Percentiles rank a stretch among this genome's conserved stretches.
phyloP scores from a whole-genome alignment of 1,140 invertebrate species.

The Drosophila hydei region DNA sequence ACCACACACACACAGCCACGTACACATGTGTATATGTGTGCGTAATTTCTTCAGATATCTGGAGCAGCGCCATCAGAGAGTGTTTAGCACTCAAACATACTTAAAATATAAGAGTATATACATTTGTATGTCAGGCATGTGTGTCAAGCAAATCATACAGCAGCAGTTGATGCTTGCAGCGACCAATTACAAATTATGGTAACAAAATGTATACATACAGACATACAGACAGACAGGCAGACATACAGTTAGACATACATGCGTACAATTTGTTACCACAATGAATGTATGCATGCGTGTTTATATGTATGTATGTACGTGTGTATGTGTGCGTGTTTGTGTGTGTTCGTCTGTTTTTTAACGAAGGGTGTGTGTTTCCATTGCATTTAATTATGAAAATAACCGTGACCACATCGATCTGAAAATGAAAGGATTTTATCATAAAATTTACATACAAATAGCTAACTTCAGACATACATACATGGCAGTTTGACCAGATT shows the following conservation, averaged over 20 bases:
- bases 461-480: slow-evolving; percentile 4
- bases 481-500: slow-evolving; percentile 1
- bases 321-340: neutral
- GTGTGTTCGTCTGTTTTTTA: neutral
- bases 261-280: slow-evolving; percentile 15
- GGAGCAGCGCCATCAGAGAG: slow-evolving; percentile 29
- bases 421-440: slow-evolving; percentile 9
- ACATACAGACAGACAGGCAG: slow-evolving; percentile 15
- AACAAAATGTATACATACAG: slow-evolving; percentile 18
- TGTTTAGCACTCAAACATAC: slow-evolving; percentile 16
- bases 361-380: slow-evolving; percentile 12
- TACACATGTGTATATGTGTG: slow-evolving; percentile 12
- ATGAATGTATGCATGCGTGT: slow-evolving; percentile 12
- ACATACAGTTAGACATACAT: slow-evolving; percentile 4
- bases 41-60: slow-evolving; percentile 25
- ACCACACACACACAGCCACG: neutral
- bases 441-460: neutral
- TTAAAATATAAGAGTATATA: slow-evolving; percentile 15
- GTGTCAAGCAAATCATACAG: slow-evolving; percentile 15
- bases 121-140: slow-evolving; percentile 14
- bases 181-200: slow-evolving; percentile 19
- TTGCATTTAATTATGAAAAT: slow-evolving; percentile 12
- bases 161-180: neutral
- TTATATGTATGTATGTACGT: neutral
- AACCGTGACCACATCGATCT: neutral